Conservation (phyloP, 2,888 invertebrate species). For the Spodoptera picta region DNA sequence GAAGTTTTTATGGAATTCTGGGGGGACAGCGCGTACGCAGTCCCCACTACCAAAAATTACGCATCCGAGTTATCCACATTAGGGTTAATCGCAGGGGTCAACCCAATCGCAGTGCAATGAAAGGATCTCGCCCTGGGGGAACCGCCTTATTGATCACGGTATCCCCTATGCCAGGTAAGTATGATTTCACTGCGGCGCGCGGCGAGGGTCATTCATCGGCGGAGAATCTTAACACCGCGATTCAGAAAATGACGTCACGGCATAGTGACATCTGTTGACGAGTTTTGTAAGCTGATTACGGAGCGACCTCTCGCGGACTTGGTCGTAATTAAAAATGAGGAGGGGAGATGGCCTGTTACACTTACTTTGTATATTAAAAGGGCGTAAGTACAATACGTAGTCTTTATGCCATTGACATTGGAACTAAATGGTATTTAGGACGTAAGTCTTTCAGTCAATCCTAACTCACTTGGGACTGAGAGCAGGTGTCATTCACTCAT, state of each 20-base stretch:
- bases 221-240: conserved; percentile 35
- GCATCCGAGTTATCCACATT: conserved; percentile 44
- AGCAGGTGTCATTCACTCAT: conserved; percentile 16
- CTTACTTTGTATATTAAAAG: not conserved
- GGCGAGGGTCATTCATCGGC: conserved; percentile 20
- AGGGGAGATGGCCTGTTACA: not conserved
- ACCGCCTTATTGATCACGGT: conserved; percentile 43
- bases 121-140: conserved; percentile 44
- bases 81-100: conserved; percentile 45
- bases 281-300: not conserved
- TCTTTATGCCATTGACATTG: too few species aligned
- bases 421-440: not conserved
- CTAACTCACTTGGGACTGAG: not conserved
- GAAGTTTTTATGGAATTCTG: not conserved
- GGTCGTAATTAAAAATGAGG: not conserved
- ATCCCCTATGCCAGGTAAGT: conserved; percentile 48
- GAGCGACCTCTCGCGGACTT: conserved; percentile 7
- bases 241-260: conserved; percentile 31
- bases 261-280: conserved; percentile 36
- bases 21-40: conserved; percentile 42
- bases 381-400: too few species aligned
- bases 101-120: conserved; percentile 37
- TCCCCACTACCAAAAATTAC: conserved; percentile 47
- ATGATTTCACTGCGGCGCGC: conserved; percentile 12
- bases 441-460: not conserved